A percentile compares a stretch with the other conserved stretches of the same genome.
These are phyloP conservation scores for Pluvialis apricaria DNA, from an alignment of 2,113 vertebrate genomes.

Conservation along the genomic window DNA sequence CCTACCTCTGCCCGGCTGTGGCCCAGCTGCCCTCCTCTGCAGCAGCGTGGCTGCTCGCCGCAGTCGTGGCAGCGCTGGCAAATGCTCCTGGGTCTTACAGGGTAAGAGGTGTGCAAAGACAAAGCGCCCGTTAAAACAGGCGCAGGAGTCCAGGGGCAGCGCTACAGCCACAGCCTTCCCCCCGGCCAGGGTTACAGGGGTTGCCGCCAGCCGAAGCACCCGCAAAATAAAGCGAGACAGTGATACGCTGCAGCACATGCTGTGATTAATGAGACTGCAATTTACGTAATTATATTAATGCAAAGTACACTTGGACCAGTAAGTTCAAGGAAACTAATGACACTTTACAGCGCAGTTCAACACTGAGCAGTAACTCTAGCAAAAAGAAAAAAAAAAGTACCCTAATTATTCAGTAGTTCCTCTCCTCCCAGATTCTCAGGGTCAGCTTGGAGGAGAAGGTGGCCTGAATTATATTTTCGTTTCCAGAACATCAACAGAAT, in stretches of 20 bases:
- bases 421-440: slow-evolving; percentile 39
- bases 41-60: neutral
- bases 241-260: neutral
- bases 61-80: neutral
- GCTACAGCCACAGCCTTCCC: neutral
- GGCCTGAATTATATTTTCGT: slow-evolving; percentile 52
- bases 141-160: neutral
- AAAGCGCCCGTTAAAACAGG: neutral
- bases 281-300: slow-evolving; percentile 11
- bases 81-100: neutral
- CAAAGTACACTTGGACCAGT: neutral
- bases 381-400: neutral
- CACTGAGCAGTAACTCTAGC: neutral
- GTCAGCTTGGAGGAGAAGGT: slow-evolving; percentile 57
- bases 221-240: neutral
- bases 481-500: slow-evolving; percentile 46
- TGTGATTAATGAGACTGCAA: slow-evolving; percentile 27
- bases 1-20: accelerated
- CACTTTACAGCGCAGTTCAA: neutral
- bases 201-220: neutral
- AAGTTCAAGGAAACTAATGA: slow-evolving; percentile 40
- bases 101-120: neutral
- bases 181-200: neutral
- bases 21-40: neutral
- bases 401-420: slow-evolving; percentile 38